Evolutionary conservation across 2,888 invertebrate genomes (phyloP).

Genomic region (Pheosia gnoma): DNA sequence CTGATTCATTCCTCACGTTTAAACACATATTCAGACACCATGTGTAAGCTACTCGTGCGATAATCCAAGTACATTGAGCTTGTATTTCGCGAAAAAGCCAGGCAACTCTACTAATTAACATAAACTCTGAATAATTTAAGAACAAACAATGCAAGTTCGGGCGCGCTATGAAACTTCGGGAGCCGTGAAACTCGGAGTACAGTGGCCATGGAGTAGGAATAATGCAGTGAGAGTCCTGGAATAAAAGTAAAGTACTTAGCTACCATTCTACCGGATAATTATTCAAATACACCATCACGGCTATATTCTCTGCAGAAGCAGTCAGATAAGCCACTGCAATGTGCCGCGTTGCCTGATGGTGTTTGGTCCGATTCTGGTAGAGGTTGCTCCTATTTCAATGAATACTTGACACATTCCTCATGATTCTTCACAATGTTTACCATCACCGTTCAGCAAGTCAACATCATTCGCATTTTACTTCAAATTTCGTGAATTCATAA

Average conservation of each 20-base stretch:
- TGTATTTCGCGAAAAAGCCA: background rate
- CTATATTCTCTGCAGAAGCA: no score
- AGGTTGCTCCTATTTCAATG: no score
- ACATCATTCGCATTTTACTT: no score
- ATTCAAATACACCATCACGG: background rate
- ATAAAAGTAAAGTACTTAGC: background rate
- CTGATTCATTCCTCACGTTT: no score
- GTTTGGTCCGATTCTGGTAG: no score
- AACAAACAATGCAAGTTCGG: slow-evolving; percentile 6
- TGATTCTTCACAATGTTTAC: no score
- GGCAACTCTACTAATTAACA: slow-evolving; percentile 1
- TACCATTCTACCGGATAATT: background rate
- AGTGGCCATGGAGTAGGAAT: background rate
- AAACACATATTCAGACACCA: background rate
- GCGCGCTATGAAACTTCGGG: slow-evolving; percentile 3
- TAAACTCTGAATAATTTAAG: background rate
- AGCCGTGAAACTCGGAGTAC: background rate
- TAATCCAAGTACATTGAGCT: background rate
- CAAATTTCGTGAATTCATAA: no score
- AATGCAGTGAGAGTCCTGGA: background rate
- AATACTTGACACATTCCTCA: no score
- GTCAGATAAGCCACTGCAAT: no score
- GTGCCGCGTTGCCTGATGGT: no score
- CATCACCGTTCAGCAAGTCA: no score
- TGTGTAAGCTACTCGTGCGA: background rate